phyloP scores from a whole-genome alignment of 2,113 vertebrate genomes.

The Engraulis encrasicolus region DNA sequence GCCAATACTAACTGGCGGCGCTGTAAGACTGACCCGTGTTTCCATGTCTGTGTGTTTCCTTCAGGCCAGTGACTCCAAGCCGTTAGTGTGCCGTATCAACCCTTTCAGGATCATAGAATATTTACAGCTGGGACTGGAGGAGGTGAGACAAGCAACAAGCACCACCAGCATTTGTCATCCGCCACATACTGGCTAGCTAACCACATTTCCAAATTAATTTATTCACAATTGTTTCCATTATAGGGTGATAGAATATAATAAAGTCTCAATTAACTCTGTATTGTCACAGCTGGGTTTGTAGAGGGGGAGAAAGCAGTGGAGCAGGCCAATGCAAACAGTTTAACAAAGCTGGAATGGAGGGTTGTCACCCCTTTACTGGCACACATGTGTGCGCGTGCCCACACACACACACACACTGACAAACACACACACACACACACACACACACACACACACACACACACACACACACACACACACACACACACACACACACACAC shows the following conservation, averaged over 20 bases:
- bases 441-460: no score
- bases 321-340: conserved; percentile 49
- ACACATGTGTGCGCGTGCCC: no score
- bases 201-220: neutral
- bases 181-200: neutral
- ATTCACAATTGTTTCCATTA: neutral
- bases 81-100: conserved; percentile 79
- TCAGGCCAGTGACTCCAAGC: conserved; percentile 60
- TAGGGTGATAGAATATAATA: neutral
- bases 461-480: no score
- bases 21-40: no score
- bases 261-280: conserved; percentile 30
- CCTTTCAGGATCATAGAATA: conserved; percentile 85
- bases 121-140: conserved; percentile 90
- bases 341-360: conserved; percentile 13
- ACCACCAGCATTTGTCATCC: neutral
- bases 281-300: conserved; percentile 49
- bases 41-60: neutral
- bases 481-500: no score
- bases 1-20: no score
- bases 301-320: neutral
- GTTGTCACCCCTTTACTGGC: conserved; percentile 8
- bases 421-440: no score
- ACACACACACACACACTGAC: no score
- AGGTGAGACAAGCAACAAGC: conserved; percentile 73